A percentile compares a stretch with the other conserved stretches of the same genome.
Conservation (phyloP, 2,888 invertebrate species). For the Chesias legatella region DNA sequence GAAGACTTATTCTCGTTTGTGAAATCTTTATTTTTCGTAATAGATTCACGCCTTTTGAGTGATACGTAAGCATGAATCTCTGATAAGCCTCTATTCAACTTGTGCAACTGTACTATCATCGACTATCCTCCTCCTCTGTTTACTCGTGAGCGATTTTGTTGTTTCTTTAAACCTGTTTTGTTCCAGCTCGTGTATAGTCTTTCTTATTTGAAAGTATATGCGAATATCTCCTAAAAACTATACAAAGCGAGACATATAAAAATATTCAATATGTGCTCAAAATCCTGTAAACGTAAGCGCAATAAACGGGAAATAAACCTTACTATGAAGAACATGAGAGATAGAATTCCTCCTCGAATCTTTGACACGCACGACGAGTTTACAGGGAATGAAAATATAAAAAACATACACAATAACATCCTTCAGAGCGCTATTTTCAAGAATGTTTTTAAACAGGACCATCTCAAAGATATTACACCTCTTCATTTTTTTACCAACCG, state of each 20-base stretch:
- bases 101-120: too few species aligned
- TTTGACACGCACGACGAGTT: background rate
- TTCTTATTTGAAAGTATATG: background rate
- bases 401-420: background rate
- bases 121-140: too few species aligned
- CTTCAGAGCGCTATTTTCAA: background rate
- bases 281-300: constrained; percentile 12
- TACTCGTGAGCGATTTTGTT: too few species aligned
- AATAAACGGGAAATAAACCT: constrained; percentile 11
- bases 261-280: constrained; percentile 5
- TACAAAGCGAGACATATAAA: constrained; percentile 8
- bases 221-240: constrained; percentile 2
- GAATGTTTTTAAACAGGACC: background rate
- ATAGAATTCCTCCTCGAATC: constrained; percentile 5
- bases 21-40: too few species aligned
- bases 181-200: background rate
- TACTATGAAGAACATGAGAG: constrained; percentile 1
- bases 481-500: background rate
- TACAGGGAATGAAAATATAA: background rate
- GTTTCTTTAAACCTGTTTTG: constrained; percentile 1
- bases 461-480: constrained; percentile 1
- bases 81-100: too few species aligned
- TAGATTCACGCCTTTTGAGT: too few species aligned
- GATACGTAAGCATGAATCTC: too few species aligned
- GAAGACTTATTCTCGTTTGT: too few species aligned